Evolutionary conservation across 2,888 invertebrate species (phyloP).

Genomic region (Amphipyra berbera): DNA sequence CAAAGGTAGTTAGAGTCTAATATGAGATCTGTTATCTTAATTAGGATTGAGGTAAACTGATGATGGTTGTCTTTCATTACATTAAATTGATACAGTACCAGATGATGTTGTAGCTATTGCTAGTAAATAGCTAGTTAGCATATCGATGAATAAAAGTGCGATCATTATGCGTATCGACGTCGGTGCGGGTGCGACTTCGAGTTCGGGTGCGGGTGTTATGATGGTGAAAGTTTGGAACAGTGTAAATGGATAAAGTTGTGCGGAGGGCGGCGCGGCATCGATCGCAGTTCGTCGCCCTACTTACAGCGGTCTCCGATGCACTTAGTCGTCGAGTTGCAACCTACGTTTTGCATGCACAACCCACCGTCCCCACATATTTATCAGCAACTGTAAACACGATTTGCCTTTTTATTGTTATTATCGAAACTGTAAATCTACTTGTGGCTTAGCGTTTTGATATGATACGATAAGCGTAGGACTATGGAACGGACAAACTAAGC

Average conservation of each 20-base stretch:
- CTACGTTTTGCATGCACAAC: conserved; percentile 70
- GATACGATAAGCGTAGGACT: neutral
- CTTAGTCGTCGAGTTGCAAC: conserved; percentile 78
- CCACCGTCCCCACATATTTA: conserved; percentile 45
- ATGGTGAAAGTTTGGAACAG: conserved; percentile 85
- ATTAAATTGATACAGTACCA: neutral
- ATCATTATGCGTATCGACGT: conserved; percentile 53
- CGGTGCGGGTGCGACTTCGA: conserved; percentile 49
- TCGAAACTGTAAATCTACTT: conserved; percentile 9
- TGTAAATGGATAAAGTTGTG: conserved; percentile 88
- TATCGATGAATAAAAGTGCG: conserved; percentile 33
- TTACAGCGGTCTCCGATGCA: conserved; percentile 85
- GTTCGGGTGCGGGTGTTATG: conserved; percentile 74
- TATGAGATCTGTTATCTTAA: conserved; percentile 8
- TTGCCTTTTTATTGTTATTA: conserved; percentile 38
- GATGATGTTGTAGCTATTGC: neutral
- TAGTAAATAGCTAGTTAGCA: conserved; percentile 17
- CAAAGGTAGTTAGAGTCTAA: neutral
- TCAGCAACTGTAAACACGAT: conserved; percentile 48
- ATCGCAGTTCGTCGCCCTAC: conserved; percentile 90
- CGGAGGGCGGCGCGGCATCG: conserved; percentile 85
- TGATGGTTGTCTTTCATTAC: neutral
- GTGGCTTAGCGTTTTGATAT: conserved; percentile 1
- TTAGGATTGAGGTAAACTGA: conserved; percentile 2
- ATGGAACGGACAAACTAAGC: too few species aligned